Evolutionary conservation across 1,140 invertebrate genomes (phyloP).

Genomic region (Anastrepha ludens): DNA sequence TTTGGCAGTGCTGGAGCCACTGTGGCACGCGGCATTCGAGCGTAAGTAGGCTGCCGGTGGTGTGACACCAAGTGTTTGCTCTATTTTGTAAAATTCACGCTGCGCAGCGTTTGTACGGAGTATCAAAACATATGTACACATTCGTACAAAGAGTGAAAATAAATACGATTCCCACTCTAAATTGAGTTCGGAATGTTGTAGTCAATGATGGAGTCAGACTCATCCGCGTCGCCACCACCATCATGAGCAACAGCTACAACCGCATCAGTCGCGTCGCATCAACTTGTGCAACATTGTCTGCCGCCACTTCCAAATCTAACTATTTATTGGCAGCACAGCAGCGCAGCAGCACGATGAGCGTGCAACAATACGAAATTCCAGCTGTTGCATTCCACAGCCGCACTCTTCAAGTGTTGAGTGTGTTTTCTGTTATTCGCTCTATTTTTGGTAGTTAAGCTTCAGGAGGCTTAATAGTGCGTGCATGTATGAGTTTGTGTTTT

Average conservation of each 20-base stretch:
- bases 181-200: constrained; percentile 45
- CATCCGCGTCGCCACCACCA: constrained; percentile 41
- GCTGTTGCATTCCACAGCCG: constrained; percentile 21
- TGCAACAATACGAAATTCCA: constrained; percentile 39
- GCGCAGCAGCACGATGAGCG: neutral
- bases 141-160: neutral
- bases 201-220: constrained; percentile 2
- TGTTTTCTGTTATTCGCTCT: constrained; percentile 39
- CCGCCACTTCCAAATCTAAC: constrained; percentile 36
- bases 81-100: constrained; percentile 21
- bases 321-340: neutral
- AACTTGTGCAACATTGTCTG: constrained; percentile 26
- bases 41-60: neutral
- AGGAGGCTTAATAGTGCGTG: constrained; percentile 7
- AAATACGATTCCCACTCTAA: constrained; percentile 39
- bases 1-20: constrained; percentile 35
- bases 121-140: constrained; percentile 41
- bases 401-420: constrained; percentile 29
- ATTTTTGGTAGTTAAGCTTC: constrained; percentile 51
- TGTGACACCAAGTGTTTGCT: neutral
- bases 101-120: neutral
- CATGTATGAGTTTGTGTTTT: neutral
- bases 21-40: constrained; percentile 44
- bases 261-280: neutral
- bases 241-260: neutral